Evolutionary conservation across 2,888 invertebrate genomes (phyloP).

Genomic region (Ferrisia virgata): DNA sequence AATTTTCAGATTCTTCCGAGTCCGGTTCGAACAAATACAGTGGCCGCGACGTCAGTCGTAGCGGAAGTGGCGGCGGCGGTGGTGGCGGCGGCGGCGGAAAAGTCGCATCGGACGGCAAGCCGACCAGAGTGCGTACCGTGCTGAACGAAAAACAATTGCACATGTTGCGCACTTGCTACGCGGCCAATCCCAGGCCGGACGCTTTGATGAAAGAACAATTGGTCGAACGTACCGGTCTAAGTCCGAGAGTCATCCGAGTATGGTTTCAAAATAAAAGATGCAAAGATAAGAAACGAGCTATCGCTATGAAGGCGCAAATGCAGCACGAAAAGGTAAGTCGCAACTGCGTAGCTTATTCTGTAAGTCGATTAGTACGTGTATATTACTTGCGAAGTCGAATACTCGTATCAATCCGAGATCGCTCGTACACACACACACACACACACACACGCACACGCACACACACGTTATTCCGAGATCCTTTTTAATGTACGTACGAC

Average conservation of each 20-base stretch:
- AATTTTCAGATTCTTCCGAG: slow-evolving; percentile 77
- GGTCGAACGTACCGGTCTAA: slow-evolving; percentile 97
- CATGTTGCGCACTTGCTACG: slow-evolving; percentile 95
- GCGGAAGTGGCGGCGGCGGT: slow-evolving; percentile 49
- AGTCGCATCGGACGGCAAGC: slow-evolving; percentile 74
- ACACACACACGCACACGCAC: no score
- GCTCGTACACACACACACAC: no score
- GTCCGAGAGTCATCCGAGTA: slow-evolving; percentile 95
- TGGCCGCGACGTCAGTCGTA: slow-evolving; percentile 49
- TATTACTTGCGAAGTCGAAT: no score
- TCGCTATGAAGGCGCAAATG: slow-evolving; percentile 95
- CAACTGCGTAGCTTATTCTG: not conserved
- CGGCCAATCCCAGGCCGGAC: slow-evolving; percentile 96
- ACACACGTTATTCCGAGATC: no score
- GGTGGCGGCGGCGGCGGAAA: slow-evolving; percentile 55
- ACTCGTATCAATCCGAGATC: no score
- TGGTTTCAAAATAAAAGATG: slow-evolving; percentile 99
- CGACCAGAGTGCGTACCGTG: slow-evolving; percentile 97
- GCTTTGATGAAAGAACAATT: slow-evolving; percentile 99
- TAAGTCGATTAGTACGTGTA: no score
- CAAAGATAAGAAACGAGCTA: slow-evolving; percentile 96
- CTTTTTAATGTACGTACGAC: no score
- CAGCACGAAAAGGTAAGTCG: slow-evolving; percentile 95
- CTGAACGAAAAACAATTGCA: slow-evolving; percentile 98
- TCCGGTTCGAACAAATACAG: slow-evolving; percentile 78